Base-by-base conservation (phyloP, 2,113 vertebrate species). In the Calyptomena viridis region DNA sequence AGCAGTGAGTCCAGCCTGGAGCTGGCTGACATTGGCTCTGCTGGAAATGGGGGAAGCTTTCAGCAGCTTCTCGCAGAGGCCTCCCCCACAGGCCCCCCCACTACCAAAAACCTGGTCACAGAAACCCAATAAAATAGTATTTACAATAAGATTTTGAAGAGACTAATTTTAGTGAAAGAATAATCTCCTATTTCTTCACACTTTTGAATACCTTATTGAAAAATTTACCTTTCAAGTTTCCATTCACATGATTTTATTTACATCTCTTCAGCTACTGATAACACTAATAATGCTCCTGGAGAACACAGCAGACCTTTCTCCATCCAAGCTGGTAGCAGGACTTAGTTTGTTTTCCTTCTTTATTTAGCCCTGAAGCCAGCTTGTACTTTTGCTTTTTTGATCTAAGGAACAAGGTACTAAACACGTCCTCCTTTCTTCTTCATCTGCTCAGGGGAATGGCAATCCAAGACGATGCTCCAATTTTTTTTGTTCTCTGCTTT, bases 361-460 rank as follows among this genome's bases (percentile, higher is more conserved):
- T 74, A 80, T 86, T 94, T 94, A 93, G 91, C 88, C 79, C 72
- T 59, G 79, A 47, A 90, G 79, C 73, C 73, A 81, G 33, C 56
- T 72, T 87, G 73, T 87, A 89, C 42, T 81, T 86, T 47, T 74
- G 39, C 30, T 87, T 27, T 21, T 67, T 31, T 84, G 64, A 96
- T 68, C 83, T 81, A 87, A 95, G 60, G 73, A 95, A 92, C 68
- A 86, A 92, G 56, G 39, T 66, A 74, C 56, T 84, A 81, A 93
- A 63, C 44, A 55, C 30, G 64, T 84, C 27, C 11, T 62, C 25
- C 39, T 74, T 88, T 80, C 46, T 55, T 80, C 59, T 59, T 77
- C 42, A 31, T 50, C 68, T 84, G 55, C 56, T 92, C 64, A 55
- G 63, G 76, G 76, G 55, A 92, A 88, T 2, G 6, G 28, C 44